A percentile compares a stretch with the other conserved stretches of the same genome.
Evolutionary conservation across 1,140 invertebrate genomes (phyloP).

Genomic region (Ptiloglossa arizonensis): DNA sequence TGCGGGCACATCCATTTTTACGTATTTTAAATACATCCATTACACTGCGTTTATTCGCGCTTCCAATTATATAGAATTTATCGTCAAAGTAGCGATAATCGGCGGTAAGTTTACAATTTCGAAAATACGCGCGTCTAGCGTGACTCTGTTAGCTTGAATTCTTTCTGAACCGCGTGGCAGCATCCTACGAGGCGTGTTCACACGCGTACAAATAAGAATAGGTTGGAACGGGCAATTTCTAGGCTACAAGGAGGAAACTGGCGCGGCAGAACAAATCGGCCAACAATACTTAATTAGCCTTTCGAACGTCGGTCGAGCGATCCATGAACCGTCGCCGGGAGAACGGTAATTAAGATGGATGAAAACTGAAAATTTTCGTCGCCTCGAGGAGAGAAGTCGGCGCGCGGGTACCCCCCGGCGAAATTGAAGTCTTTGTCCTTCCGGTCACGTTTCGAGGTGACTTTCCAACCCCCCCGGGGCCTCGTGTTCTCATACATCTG

Average conservation of each 20-base stretch:
- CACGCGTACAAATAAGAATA: neutral
- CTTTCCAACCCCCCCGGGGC: constrained; percentile 48
- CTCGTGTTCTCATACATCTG: constrained; percentile 55
- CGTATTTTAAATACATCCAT: too few species aligned
- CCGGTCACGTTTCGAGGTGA: constrained; percentile 69
- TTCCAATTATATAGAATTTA: too few species aligned
- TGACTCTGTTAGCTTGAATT: too few species aligned
- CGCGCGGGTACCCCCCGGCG: neutral
- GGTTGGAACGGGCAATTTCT: neutral
- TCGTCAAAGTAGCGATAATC: too few species aligned
- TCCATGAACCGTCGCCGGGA: neutral
- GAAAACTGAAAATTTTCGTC: constrained; percentile 14
- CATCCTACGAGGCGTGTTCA: neutral
- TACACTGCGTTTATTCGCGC: too few species aligned
- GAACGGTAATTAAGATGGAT: constrained; percentile 19
- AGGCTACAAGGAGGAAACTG: constrained; percentile 6
- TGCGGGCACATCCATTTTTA: too few species aligned
- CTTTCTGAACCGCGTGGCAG: neutral
- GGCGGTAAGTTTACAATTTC: too few species aligned
- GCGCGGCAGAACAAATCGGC: constrained; percentile 17
- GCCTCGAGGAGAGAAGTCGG: neutral
- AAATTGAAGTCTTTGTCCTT: constrained; percentile 59
- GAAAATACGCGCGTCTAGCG: too few species aligned
- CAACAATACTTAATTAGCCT: constrained; percentile 43
- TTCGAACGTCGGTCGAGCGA: constrained; percentile 14